A percentile compares a stretch with the other conserved stretches of the same genome.
phyloP scores from a whole-genome alignment of 2,113 vertebrate species.

The Ceyx cyanopectus region DNA sequence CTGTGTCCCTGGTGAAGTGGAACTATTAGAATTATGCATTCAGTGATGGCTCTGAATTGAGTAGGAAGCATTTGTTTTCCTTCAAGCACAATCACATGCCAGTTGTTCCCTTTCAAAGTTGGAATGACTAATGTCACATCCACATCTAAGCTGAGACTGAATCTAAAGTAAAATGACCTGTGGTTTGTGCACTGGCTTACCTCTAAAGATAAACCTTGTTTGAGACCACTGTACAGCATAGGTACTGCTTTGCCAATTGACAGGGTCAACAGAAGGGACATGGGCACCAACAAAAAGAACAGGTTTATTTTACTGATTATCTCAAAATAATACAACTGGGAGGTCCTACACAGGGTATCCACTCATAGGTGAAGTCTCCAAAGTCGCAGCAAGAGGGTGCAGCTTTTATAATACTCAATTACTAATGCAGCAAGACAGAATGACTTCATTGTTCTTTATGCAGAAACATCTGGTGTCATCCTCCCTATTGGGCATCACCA shows the following conservation, averaged over 20 bases:
- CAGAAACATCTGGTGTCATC: too few relatives aligned
- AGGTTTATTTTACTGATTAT: too few relatives aligned
- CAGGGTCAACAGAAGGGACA: too few relatives aligned
- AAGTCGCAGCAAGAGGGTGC: too few relatives aligned
- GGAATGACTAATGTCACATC: background rate
- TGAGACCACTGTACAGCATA: background rate
- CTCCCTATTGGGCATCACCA: too few relatives aligned
- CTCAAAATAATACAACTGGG: too few relatives aligned
- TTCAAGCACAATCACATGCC: background rate
- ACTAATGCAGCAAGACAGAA: too few relatives aligned
- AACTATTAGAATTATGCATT: background rate
- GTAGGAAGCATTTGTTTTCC: background rate
- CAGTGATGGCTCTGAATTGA: background rate
- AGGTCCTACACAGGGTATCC: too few relatives aligned
- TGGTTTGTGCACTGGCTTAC: background rate
- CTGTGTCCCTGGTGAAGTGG: background rate
- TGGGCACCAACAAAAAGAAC: too few relatives aligned
- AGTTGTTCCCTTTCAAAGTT: background rate
- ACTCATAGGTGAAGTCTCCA: too few relatives aligned
- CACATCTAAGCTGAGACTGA: background rate
- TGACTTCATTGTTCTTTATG: too few relatives aligned
- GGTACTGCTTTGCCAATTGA: background rate
- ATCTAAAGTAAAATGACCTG: background rate
- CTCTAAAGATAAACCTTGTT: background rate
- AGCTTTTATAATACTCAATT: too few relatives aligned